These are phyloP conservation scores for Ormyrus thymus DNA, from an alignment of 2,888 invertebrate species.

Conservation along the genomic window DNA sequence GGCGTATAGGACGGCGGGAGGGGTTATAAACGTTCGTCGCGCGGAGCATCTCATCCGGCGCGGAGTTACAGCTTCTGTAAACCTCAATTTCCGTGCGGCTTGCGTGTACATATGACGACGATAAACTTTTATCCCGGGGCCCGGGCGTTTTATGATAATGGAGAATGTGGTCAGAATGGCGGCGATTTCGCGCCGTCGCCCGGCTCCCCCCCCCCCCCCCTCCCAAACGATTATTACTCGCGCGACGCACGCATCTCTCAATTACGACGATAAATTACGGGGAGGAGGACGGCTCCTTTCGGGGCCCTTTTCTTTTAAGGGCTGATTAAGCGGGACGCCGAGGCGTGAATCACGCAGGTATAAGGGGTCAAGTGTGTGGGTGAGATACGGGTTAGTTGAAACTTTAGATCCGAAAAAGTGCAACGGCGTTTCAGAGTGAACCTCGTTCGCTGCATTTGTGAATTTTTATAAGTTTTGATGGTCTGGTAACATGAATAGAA, in stretches of 20 bases:
- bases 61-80: slow-evolving; percentile 49
- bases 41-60: slow-evolving; percentile 39
- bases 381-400: no score
- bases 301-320: slow-evolving; percentile 17
- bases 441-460: background rate
- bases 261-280: slow-evolving; percentile 36
- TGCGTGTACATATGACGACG: slow-evolving; percentile 46
- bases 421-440: background rate
- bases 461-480: background rate
- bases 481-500: background rate
- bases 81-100: slow-evolving; percentile 49
- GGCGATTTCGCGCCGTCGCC: slow-evolving; percentile 8
- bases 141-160: slow-evolving; percentile 52
- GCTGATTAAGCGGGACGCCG: slow-evolving; percentile 4
- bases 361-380: no score
- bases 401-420: no score
- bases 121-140: slow-evolving; percentile 54
- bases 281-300: background rate
- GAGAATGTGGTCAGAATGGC: slow-evolving; percentile 49
- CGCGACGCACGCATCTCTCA: slow-evolving; percentile 34
- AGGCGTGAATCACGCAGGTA: background rate
- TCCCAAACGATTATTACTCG: slow-evolving; percentile 44
- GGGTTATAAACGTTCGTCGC: slow-evolving; percentile 41
- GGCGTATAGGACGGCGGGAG: background rate
- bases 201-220: background rate